These are phyloP conservation scores for Cladorhizidae sp. DNA, from an alignment of 37 sponge, comb jelly and placozoan genomes.

Conservation along the genomic window DNA sequence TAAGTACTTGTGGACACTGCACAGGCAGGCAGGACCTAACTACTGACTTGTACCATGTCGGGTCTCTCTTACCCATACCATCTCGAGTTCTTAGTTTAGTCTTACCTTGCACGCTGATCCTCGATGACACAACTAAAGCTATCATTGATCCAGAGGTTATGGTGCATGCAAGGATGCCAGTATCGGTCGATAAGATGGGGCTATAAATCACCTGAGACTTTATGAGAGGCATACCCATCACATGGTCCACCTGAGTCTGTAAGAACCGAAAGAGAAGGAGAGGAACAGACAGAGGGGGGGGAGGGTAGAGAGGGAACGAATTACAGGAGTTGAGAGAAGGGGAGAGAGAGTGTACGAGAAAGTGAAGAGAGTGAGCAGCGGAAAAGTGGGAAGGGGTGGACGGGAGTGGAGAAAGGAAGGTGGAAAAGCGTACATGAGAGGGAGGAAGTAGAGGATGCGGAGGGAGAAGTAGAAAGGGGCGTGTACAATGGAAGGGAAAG, in stretches of 20 bases:
- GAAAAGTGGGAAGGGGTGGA: neutral
- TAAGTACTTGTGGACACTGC: too few relatives aligned
- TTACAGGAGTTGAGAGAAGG: neutral
- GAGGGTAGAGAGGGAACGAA: neutral
- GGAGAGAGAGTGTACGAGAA: neutral
- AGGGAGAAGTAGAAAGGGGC: too few relatives aligned
- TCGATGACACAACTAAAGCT: too few relatives aligned
- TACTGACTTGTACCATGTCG: too few relatives aligned
- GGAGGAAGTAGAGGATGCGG: too few relatives aligned
- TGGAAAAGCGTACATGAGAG: too few relatives aligned
- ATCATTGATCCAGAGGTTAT: neutral
- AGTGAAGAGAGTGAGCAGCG: neutral
- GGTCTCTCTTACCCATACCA: too few relatives aligned
- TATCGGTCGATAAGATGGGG: neutral
- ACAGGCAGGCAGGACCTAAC: too few relatives aligned
- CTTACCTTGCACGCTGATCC: neutral
- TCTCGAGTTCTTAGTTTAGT: neutral
- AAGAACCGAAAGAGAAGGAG: neutral
- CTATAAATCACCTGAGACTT: neutral
- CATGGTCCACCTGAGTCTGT: neutral
- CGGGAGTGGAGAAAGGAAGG: conserved; percentile 7
- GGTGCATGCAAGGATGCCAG: conserved; percentile 2
- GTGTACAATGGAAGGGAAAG: too few relatives aligned
- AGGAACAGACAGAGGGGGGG: neutral
- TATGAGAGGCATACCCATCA: neutral